Percentiles rank a stretch among this genome's conserved stretches.
Conservation (phyloP, 2,797 vertebrate genomes). For the Cephalopachus bancanus region DNA sequence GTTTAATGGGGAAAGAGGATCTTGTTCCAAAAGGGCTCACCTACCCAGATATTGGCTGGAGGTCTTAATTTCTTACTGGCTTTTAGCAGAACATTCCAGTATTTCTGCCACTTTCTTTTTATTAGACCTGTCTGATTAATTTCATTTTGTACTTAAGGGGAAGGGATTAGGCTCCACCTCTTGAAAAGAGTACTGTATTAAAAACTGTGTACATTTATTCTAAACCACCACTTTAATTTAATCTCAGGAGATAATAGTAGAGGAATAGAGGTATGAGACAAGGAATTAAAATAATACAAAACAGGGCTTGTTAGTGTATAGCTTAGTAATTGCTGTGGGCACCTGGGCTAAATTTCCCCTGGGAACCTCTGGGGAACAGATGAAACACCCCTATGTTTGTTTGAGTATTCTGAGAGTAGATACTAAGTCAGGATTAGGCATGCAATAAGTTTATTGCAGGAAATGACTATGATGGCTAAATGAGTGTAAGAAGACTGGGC, state of each 20-base stretch:
- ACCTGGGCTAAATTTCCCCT: background rate
- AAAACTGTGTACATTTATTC: background rate
- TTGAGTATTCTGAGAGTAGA: background rate
- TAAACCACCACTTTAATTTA: background rate
- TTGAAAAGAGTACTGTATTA: background rate
- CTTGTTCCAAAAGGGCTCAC: background rate
- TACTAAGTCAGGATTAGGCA: background rate
- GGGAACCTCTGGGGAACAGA: background rate
- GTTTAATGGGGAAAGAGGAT: background rate
- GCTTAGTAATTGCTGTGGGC: background rate
- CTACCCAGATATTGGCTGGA: background rate
- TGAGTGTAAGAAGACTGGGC: background rate
- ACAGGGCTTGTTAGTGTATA: background rate
- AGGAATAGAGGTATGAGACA: background rate
- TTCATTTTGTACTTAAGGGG: background rate
- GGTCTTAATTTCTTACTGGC: background rate
- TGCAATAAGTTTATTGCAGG: background rate
- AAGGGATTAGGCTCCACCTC: background rate
- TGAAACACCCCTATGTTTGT: background rate
- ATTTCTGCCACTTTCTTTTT: background rate
- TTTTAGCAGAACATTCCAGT: rapidly evolving
- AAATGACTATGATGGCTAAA: background rate
- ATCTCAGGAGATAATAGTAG: background rate
- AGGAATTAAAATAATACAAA: background rate
- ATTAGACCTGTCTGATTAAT: background rate